These are phyloP conservation scores for Marronus borbonicus DNA, from an alignment of 2,888 invertebrate species.

Conservation along the genomic window DNA sequence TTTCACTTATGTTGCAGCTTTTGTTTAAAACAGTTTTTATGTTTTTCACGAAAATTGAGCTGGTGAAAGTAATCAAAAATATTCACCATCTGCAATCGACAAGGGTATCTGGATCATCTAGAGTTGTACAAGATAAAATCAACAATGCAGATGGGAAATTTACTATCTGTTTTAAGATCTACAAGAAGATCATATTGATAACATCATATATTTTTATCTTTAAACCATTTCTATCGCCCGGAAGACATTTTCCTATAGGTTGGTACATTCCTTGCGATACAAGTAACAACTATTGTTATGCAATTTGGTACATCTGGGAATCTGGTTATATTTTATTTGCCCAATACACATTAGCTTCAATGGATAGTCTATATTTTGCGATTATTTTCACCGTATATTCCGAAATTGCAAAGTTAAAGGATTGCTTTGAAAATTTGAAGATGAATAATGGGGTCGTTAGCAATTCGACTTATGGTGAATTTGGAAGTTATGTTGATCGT, in stretches of 20 bases:
- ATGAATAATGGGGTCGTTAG: background rate
- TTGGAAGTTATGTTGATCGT: slow-evolving; percentile 16
- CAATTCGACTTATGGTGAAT: background rate
- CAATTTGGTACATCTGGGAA: slow-evolving; percentile 21
- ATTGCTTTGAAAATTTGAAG: slow-evolving; percentile 14
- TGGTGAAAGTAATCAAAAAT: slow-evolving; percentile 20
- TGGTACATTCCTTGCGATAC: slow-evolving; percentile 40
- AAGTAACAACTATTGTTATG: slow-evolving; percentile 37
- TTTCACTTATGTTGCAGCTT: slow-evolving; percentile 9
- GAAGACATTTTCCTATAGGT: slow-evolving; percentile 15
- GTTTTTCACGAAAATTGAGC: slow-evolving; percentile 23
- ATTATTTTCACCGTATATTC: slow-evolving; percentile 13
- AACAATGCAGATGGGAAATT: slow-evolving; percentile 1
- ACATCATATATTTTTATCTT: slow-evolving; percentile 31
- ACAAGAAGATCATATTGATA: slow-evolving; percentile 31
- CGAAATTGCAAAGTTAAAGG: slow-evolving; percentile 29
- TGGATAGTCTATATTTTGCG: slow-evolving; percentile 43
- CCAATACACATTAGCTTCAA: slow-evolving; percentile 30
- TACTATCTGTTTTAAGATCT: slow-evolving; percentile 23
- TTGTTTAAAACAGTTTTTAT: slow-evolving; percentile 34
- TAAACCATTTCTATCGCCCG: slow-evolving; percentile 24
- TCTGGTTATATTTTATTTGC: slow-evolving; percentile 24
- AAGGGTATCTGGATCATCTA: background rate
- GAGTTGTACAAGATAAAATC: background rate
- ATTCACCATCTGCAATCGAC: background rate